These are phyloP conservation scores for Phalacrocorax aristotelis DNA, from an alignment of 2,113 vertebrate genomes.

Conservation along the genomic window DNA sequence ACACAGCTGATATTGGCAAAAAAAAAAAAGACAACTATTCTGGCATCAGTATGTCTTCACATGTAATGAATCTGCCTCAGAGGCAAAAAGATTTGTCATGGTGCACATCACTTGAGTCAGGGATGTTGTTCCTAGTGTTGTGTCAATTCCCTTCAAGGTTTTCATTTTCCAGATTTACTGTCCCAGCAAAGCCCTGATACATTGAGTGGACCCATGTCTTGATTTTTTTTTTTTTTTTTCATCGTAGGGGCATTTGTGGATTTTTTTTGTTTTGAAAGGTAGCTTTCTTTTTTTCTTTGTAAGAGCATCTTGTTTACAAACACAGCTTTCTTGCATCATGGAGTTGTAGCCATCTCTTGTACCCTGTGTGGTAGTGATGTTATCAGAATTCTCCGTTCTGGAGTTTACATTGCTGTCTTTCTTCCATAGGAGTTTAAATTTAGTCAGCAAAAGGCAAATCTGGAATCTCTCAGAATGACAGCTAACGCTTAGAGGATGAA, in stretches of 20 bases:
- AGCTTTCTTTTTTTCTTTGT: background rate
- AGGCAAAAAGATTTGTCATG: background rate
- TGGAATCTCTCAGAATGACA: conserved; percentile 24
- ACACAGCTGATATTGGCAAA: background rate
- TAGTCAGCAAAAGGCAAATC: conserved; percentile 13
- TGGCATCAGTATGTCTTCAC: background rate
- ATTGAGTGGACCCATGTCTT: background rate
- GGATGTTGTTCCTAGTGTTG: background rate
- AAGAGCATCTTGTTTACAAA: background rate
- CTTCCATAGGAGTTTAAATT: background rate
- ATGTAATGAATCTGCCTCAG: background rate
- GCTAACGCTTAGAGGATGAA: background rate
- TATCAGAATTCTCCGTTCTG: background rate
- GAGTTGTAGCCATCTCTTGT: background rate
- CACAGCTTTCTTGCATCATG: background rate
- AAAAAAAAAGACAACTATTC: background rate
- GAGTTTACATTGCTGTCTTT: background rate
- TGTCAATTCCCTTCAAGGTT: background rate
- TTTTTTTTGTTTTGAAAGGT: background rate
- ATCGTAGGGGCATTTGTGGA: background rate
- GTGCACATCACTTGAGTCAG: background rate
- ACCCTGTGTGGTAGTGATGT: background rate
- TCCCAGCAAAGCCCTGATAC: background rate
- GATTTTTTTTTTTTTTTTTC: background rate
- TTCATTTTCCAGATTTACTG: background rate